These are phyloP conservation scores for Phragmatobia fuliginosa DNA, from an alignment of 2,888 invertebrate genomes.

Conservation along the genomic window DNA sequence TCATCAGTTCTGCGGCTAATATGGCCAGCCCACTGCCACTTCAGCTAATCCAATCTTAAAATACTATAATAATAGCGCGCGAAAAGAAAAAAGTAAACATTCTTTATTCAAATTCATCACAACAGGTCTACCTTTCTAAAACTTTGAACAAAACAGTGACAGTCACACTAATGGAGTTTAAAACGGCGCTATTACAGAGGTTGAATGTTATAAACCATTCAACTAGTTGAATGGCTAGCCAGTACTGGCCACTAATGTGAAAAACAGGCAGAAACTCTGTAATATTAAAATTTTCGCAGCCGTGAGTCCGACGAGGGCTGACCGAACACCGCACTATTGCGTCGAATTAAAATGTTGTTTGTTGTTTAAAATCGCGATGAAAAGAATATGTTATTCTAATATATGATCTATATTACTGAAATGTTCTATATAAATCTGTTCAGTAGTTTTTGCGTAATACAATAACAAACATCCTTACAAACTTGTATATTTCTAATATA, in stretches of 20 bases:
- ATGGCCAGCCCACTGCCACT: too few species aligned
- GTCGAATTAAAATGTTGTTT: slow-evolving; percentile 40
- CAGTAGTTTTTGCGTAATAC: too few species aligned
- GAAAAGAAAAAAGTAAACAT: neutral
- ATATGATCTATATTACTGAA: too few species aligned
- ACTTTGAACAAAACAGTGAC: slow-evolving; percentile 7
- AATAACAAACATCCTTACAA: too few species aligned
- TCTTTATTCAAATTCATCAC: neutral
- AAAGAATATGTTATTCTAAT: neutral
- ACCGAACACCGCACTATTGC: slow-evolving; percentile 35
- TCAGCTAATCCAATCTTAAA: too few species aligned
- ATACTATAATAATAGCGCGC: too few species aligned
- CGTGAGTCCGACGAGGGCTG: slow-evolving; percentile 30
- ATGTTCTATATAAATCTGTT: too few species aligned
- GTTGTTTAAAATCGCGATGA: slow-evolving; percentile 13
- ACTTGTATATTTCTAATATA: too few species aligned
- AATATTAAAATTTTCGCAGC: slow-evolving; percentile 50
- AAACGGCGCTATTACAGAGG: slow-evolving; percentile 17
- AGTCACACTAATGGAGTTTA: slow-evolving; percentile 9
- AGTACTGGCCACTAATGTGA: slow-evolving; percentile 39
- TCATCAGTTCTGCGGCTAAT: too few species aligned
- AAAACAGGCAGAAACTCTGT: slow-evolving; percentile 36
- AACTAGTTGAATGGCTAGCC: too few species aligned
- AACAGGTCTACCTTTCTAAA: neutral
- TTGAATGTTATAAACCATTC: slow-evolving; percentile 22